phyloP scores from a whole-genome alignment of 2,113 vertebrate species.

The Maccullochella peelii region DNA sequence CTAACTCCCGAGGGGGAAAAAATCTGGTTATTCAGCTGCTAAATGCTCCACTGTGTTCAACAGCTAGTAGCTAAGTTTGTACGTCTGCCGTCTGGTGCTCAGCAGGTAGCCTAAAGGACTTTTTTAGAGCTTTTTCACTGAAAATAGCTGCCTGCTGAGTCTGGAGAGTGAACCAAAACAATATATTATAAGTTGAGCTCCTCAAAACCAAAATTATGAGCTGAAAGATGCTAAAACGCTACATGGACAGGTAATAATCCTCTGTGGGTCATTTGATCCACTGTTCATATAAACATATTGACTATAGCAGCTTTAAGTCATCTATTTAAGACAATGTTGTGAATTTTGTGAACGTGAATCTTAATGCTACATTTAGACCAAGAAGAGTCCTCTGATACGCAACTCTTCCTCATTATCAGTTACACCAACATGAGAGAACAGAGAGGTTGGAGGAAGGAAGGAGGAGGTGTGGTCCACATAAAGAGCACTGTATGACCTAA shows the following conservation, averaged over 20 bases:
- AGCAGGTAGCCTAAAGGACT: not conserved
- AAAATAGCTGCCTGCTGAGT: not conserved
- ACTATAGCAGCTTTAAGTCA: not conserved
- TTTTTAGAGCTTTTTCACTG: not conserved
- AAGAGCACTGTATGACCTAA: slow-evolving; percentile 58
- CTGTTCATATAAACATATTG: not conserved
- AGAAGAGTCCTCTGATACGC: slow-evolving; percentile 20
- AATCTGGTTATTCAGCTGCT: not conserved
- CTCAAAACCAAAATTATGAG: not conserved
- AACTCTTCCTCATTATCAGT: slow-evolving; percentile 35
- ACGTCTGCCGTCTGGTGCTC: not conserved
- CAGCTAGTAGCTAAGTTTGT: not conserved
- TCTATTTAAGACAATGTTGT: not conserved
- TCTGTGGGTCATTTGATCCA: not conserved
- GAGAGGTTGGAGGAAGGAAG: slow-evolving; percentile 16
- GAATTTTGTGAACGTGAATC: not conserved
- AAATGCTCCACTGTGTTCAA: not conserved
- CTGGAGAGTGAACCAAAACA: not conserved
- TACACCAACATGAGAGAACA: slow-evolving; percentile 23
- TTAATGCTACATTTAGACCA: slow-evolving; percentile 23
- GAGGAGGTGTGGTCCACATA: slow-evolving; percentile 38
- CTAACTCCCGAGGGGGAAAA: not conserved
- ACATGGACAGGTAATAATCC: not conserved
- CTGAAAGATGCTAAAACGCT: not conserved
- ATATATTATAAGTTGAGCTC: not conserved